Base-by-base conservation (phyloP, 2,888 invertebrate species). In the Heliconius sara region DNA sequence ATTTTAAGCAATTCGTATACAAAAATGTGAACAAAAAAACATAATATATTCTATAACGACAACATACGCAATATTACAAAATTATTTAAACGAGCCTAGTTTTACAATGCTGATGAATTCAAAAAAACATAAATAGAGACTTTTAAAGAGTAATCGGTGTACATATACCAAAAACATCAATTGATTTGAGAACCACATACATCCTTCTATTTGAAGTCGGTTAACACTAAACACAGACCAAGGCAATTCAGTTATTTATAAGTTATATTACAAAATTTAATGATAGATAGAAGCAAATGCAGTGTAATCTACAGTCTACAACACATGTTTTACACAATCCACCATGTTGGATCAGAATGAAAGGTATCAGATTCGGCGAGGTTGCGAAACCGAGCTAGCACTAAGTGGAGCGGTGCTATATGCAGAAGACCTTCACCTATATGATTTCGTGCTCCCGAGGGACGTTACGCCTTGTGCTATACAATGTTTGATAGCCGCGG, bases 401-500 rank as follows among this genome's bases (percentile, higher is more conserved):
- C 89, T 86, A 91, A 88, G 89, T 92, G 89, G 92, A 91, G 81
- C 93, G 88, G 80, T 84, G 88, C 92, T 95, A 95, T 91, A 93
- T 91, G 91, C 88, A 92, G 92, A 90, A 89, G 94, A 94, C 95
- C 95, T 95, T 95, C 93, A 94, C 95, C 95, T 88, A 91, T 86
- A 91, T 92, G 88, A 87, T 87, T 87, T 86, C 89, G 87, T 71
- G 84, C 81, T 91, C 92, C 92, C 91, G 89, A 85, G 86, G 86
- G 86, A 86, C 85, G 83, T 70, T 77, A 85, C 85, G 84, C 67
- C 63, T 73, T 68, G 78, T 63, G 70, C 34, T 75, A 75, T 75
- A 67, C 68, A 74, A 79, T 78, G 67, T 79, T 70, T 77, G 80
- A 79, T 82, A 82, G 81, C 76, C 81, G 76, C 65, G 9, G 73